phyloP scores from a whole-genome alignment of 2,113 vertebrate genomes.

The Rhea americana region DNA sequence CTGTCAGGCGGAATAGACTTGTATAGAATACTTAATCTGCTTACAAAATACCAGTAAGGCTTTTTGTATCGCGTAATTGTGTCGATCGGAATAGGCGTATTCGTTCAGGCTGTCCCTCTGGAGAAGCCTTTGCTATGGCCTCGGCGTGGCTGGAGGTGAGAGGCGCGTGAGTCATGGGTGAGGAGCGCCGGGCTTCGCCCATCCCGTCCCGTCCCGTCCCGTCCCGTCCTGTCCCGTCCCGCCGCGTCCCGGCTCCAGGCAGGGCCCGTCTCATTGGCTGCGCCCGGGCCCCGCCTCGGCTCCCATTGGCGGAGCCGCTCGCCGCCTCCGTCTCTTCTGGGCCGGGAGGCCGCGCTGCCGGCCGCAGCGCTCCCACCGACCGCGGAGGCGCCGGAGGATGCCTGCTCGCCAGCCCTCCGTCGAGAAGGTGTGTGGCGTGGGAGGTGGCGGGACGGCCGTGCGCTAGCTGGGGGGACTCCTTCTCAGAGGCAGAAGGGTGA shows the following conservation, averaged over 20 bases:
- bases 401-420: background rate
- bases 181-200: background rate
- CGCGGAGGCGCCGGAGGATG: slow-evolving; percentile 26
- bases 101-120: background rate
- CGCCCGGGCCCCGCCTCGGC: background rate
- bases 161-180: slow-evolving; percentile 40
- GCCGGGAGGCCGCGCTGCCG: background rate
- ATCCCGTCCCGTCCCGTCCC: background rate
- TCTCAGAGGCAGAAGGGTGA: background rate
- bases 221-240: background rate
- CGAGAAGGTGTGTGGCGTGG: slow-evolving; percentile 61
- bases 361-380: slow-evolving; percentile 29
- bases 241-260: slow-evolving; percentile 30
- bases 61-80: background rate
- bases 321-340: slow-evolving; percentile 35
- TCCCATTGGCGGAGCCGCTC: background rate
- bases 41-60: background rate
- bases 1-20: background rate
- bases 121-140: background rate
- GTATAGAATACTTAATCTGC: background rate
- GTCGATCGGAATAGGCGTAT: background rate
- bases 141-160: slow-evolving; percentile 14
- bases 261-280: background rate
- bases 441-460: slow-evolving; percentile 1
- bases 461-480: fast-evolving